Evolutionary conservation across 1,140 invertebrate species (phyloP).

Genomic region (Holcopasites calliopsidis): DNA sequence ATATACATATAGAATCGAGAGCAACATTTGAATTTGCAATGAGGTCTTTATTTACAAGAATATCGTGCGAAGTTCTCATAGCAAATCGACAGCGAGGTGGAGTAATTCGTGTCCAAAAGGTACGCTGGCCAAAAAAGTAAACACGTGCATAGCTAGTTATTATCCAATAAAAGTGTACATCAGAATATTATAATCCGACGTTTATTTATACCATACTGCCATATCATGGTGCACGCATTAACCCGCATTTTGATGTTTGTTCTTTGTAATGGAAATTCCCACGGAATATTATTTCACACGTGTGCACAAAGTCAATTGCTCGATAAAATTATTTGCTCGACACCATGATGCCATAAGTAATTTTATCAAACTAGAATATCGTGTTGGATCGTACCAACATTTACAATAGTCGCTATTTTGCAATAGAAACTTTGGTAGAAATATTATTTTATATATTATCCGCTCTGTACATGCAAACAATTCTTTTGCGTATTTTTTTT

Average conservation of each 20-base stretch:
- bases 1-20: too few species aligned
- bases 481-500: too few species aligned
- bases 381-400: background rate
- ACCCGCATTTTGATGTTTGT: background rate
- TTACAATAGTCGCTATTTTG: background rate
- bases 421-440: background rate
- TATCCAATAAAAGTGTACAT: slow-evolving; percentile 4
- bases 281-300: slow-evolving; percentile 7
- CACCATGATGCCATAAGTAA: background rate
- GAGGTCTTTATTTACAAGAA: too few species aligned
- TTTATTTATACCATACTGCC: background rate
- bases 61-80: too few species aligned
- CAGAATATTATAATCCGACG: background rate
- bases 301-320: background rate
- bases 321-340: slow-evolving; percentile 20
- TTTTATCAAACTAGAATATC: slow-evolving; percentile 6
- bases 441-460: background rate
- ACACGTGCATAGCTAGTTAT: background rate
- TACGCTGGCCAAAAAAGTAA: background rate
- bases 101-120: background rate
- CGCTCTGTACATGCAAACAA: background rate
- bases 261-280: slow-evolving; percentile 19
- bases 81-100: too few species aligned
- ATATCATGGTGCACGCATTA: slow-evolving; percentile 13
- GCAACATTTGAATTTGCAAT: too few species aligned